Evolutionary conservation across 1,140 invertebrate genomes (phyloP).

Genomic region (Drosophila ananassae): DNA sequence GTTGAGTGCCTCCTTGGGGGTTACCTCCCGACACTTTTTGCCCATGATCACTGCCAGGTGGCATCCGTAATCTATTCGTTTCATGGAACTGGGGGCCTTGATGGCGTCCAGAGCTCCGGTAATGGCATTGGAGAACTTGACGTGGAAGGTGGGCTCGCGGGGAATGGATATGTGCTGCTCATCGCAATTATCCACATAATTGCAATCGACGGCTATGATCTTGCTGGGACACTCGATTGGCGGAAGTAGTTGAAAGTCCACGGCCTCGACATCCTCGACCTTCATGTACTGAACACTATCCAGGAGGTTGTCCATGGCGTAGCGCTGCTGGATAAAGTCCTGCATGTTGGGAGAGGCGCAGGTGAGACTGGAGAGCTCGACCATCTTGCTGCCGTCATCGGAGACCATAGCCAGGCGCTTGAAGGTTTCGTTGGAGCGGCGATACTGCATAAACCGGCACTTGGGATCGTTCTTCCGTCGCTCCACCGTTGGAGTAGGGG

Average conservation of each 20-base stretch:
- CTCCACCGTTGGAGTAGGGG: background rate
- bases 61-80: constrained; percentile 87
- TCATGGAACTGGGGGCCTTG: constrained; percentile 45
- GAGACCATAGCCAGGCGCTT: constrained; percentile 71
- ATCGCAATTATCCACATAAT: constrained; percentile 91
- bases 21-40: constrained; percentile 88
- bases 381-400: constrained; percentile 68
- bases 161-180: constrained; percentile 89
- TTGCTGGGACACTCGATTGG: constrained; percentile 90
- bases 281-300: constrained; percentile 53
- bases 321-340: constrained; percentile 66
- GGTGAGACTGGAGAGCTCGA: constrained; percentile 51
- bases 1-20: constrained; percentile 88
- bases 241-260: constrained; percentile 85
- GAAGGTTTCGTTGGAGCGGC: constrained; percentile 39
- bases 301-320: constrained; percentile 60
- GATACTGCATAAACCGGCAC: constrained; percentile 78
- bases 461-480: constrained; percentile 23
- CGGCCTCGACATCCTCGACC: constrained; percentile 73
- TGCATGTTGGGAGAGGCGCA: constrained; percentile 69
- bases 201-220: constrained; percentile 90
- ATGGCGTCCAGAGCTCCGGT: constrained; percentile 85
- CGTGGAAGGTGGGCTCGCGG: constrained; percentile 90
- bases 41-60: constrained; percentile 94
- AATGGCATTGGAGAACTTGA: constrained; percentile 91